A percentile compares a stretch with the other conserved stretches of the same genome.
Evolutionary conservation across 2,888 invertebrate species (phyloP).

Genomic region (Malacosoma neustria): DNA sequence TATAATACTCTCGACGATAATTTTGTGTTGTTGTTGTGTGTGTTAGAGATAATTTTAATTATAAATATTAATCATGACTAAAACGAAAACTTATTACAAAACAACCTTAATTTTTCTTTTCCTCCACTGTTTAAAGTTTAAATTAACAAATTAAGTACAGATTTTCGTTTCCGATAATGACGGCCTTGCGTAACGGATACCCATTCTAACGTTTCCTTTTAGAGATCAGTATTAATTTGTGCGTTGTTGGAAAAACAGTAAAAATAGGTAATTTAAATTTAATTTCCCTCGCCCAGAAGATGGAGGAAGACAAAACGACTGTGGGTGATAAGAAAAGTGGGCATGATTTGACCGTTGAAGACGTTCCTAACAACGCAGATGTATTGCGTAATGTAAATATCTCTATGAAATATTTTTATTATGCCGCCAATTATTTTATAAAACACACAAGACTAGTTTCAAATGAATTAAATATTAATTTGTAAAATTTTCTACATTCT

Average conservation of each 20-base stretch:
- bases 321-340: background rate
- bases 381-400: background rate
- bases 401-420: background rate
- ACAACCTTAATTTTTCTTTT: background rate
- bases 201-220: background rate
- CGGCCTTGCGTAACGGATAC: background rate
- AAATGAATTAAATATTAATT: no score
- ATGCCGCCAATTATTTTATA: background rate
- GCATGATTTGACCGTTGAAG: background rate
- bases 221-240: background rate
- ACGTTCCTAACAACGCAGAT: background rate
- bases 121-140: background rate
- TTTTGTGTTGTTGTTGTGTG: no score
- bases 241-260: background rate
- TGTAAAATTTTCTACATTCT: no score
- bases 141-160: slow-evolving; percentile 1
- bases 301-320: background rate
- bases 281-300: background rate
- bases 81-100: background rate
- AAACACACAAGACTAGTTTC: no score
- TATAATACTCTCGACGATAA: no score
- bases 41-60: no score
- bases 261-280: background rate
- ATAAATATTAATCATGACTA: no score
- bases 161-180: background rate